Evolutionary conservation across 2,888 invertebrate genomes (phyloP).

Genomic region (Oscheius sp.): DNA sequence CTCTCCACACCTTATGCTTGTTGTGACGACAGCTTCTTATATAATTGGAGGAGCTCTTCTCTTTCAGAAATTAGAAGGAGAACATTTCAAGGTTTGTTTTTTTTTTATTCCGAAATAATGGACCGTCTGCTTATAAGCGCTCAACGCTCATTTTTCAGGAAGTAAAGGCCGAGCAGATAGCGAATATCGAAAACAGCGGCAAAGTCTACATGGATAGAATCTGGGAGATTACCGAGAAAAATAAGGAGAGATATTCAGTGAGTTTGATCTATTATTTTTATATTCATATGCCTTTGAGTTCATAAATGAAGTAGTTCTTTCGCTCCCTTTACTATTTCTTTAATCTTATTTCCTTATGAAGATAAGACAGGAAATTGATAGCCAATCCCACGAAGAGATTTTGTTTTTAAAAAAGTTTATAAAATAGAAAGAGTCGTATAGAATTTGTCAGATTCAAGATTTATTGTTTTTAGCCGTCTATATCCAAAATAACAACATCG

Average conservation of each 20-base stretch:
- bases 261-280: background rate
- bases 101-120: background rate
- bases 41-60: slow-evolving; percentile 60
- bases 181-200: slow-evolving; percentile 52
- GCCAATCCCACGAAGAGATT: too few relatives aligned
- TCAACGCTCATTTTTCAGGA: too few relatives aligned
- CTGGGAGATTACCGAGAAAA: slow-evolving; percentile 42
- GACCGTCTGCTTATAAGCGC: too few relatives aligned
- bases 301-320: too few relatives aligned
- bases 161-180: slow-evolving; percentile 47
- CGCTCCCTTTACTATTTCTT: too few relatives aligned
- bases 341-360: too few relatives aligned
- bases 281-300: background rate
- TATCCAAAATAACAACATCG: too few relatives aligned
- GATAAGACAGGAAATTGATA: too few relatives aligned
- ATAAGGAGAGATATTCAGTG: slow-evolving; percentile 34
- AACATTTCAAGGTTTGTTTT: slow-evolving; percentile 40
- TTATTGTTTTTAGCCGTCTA: too few relatives aligned
- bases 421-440: too few relatives aligned
- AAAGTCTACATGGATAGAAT: slow-evolving; percentile 52
- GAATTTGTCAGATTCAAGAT: too few relatives aligned
- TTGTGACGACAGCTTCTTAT: slow-evolving; percentile 59
- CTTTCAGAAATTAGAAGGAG: slow-evolving; percentile 50
- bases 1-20: slow-evolving; percentile 61
- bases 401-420: too few relatives aligned